Evolutionary conservation across 2,113 vertebrate genomes (phyloP).

Genomic region (Pygoscelis antarcticus): DNA sequence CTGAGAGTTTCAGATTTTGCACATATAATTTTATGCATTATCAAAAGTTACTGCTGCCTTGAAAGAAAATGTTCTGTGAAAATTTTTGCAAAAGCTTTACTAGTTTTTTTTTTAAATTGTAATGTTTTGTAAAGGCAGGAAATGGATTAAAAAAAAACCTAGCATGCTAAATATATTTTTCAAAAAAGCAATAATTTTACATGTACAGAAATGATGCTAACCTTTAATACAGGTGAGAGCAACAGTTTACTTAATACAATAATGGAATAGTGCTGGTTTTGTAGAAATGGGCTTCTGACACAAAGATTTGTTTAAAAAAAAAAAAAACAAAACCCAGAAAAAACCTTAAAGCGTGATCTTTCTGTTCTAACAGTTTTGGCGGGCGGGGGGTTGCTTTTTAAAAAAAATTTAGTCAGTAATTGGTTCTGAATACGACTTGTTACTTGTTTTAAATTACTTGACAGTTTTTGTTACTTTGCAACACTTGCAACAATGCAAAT

Average conservation of each 20-base stretch:
- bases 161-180: constrained; percentile 88
- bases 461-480: constrained; percentile 65
- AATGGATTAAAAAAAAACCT: constrained; percentile 67
- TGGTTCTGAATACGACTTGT: constrained; percentile 73
- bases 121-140: constrained; percentile 86
- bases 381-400: neutral
- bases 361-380: constrained; percentile 74
- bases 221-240: constrained; percentile 80
- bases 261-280: constrained; percentile 73
- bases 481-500: constrained; percentile 70
- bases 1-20: constrained; percentile 81
- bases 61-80: constrained; percentile 85
- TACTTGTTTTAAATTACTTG: constrained; percentile 75
- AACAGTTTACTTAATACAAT: constrained; percentile 76
- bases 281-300: constrained; percentile 78
- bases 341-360: constrained; percentile 65
- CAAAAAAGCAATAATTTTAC: constrained; percentile 87
- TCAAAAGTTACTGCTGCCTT: constrained; percentile 85
- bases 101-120: constrained; percentile 80
- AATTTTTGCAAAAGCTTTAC: constrained; percentile 85
- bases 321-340: constrained; percentile 45
- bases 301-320: constrained; percentile 78
- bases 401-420: constrained; percentile 62
- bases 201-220: constrained; percentile 83
- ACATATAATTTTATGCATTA: constrained; percentile 88